Evolutionary conservation across 2,888 invertebrate species (phyloP).

Genomic region (Glyphotaelius pellucidus): DNA sequence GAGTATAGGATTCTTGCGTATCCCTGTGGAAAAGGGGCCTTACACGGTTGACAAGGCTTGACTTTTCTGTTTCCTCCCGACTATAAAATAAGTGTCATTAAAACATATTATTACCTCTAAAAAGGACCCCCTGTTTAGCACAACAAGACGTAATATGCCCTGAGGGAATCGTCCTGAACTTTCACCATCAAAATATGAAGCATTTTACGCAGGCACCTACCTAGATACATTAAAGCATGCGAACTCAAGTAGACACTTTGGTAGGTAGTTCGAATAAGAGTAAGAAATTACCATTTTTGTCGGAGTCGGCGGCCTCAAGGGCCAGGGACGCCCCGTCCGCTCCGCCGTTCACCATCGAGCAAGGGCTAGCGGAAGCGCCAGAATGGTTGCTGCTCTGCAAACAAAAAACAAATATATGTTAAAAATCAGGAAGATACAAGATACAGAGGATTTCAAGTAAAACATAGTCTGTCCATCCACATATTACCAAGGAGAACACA

Average conservation of each 20-base stretch:
- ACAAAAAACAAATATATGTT: not conserved
- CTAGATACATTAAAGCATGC: not conserved
- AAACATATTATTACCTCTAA: not conserved
- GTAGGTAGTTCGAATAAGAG: not conserved
- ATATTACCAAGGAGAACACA: too few species aligned
- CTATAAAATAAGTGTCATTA: not conserved
- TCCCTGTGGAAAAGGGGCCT: not conserved
- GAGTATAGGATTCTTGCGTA: too few species aligned
- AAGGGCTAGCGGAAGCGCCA: constrained; percentile 28
- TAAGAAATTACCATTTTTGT: constrained; percentile 64
- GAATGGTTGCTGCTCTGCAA: constrained; percentile 20
- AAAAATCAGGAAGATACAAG: not conserved
- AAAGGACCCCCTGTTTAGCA: not conserved
- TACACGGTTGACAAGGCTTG: not conserved
- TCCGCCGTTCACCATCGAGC: constrained; percentile 72
- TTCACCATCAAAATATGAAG: not conserved
- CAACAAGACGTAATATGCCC: not conserved
- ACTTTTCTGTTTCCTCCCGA: not conserved
- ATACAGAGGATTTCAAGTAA: too few species aligned
- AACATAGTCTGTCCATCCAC: too few species aligned
- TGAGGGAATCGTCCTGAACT: not conserved
- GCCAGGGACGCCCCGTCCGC: constrained; percentile 81
- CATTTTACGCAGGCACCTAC: not conserved
- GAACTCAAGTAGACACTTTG: not conserved
- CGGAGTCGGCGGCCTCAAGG: constrained; percentile 74